These are phyloP conservation scores for Oreotrochilus melanogaster DNA, from an alignment of 2,113 vertebrate genomes.

Conservation along the genomic window DNA sequence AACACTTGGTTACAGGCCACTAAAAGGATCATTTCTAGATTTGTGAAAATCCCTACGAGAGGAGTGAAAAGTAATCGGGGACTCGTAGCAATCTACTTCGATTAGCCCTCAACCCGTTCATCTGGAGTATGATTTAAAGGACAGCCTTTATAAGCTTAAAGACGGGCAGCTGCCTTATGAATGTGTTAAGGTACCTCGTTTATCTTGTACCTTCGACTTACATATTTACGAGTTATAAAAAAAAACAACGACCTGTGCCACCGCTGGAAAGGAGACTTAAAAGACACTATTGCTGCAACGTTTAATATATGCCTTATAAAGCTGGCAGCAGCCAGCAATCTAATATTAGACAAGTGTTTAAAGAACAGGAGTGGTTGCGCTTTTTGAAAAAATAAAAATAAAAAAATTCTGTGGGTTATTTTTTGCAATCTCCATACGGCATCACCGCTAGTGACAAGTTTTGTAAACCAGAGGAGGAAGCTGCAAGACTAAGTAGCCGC, in stretches of 20 bases:
- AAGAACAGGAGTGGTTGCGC: neutral
- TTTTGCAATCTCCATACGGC: neutral
- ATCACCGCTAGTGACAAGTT: constrained; percentile 23
- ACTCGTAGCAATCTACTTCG: neutral
- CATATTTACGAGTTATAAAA: constrained; percentile 1
- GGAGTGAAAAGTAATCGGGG: neutral
- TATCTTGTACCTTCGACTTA: neutral
- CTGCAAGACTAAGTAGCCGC: constrained; percentile 57
- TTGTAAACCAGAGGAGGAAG: constrained; percentile 44
- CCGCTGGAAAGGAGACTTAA: neutral
- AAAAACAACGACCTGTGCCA: neutral
- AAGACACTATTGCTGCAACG: neutral
- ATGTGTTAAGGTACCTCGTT: constrained; percentile 19
- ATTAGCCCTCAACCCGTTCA: constrained; percentile 16
- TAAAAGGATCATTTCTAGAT: constrained; percentile 11
- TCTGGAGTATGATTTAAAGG: constrained; percentile 48
- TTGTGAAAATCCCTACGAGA: neutral
- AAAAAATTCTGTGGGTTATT: neutral
- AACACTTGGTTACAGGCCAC: neutral
- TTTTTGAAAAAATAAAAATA: neutral
- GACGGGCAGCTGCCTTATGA: constrained; percentile 21
- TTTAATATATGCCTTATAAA: neutral
- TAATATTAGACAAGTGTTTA: constrained; percentile 37
- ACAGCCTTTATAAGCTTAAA: constrained; percentile 41
- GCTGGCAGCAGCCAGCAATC: constrained; percentile 7